Evolutionary conservation across 2,888 invertebrate genomes (phyloP).

Genomic region (Netelia fuscicornis): DNA sequence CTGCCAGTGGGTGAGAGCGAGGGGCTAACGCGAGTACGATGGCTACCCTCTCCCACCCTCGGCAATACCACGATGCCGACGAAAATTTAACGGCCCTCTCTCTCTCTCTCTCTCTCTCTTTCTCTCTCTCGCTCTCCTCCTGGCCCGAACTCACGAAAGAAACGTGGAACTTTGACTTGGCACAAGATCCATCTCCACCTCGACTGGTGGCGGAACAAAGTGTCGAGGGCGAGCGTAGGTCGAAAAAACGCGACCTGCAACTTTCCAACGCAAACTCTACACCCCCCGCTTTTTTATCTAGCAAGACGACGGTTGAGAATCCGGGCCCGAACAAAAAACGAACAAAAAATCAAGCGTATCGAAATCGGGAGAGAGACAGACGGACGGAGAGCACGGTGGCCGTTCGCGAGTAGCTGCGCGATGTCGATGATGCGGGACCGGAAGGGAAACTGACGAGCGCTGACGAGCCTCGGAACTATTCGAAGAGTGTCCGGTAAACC

Average conservation of each 20-base stretch:
- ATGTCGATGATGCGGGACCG: constrained; percentile 60
- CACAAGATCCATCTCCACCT: constrained; percentile 41
- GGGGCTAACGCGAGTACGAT: constrained; percentile 79
- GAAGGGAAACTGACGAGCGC: constrained; percentile 69
- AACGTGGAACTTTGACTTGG: constrained; percentile 74
- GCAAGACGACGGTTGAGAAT: not conserved
- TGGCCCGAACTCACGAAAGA: constrained; percentile 72
- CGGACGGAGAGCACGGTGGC: too few species aligned
- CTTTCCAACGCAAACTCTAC: not conserved
- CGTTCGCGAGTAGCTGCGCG: too few species aligned
- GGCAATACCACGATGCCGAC: constrained; percentile 11
- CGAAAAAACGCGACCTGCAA: constrained; percentile 11
- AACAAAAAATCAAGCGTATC: not conserved
- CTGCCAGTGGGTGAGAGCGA: constrained; percentile 45
- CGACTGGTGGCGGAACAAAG: not conserved
- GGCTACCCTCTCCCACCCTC: constrained; percentile 32
- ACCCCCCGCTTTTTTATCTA: not conserved
- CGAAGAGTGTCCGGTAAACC: constrained; percentile 41
- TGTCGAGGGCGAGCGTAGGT: not conserved
- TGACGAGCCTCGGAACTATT: constrained; percentile 15
- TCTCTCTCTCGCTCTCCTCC: constrained; percentile 25
- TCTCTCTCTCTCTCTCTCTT: constrained; percentile 2
- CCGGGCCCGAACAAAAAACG: not conserved
- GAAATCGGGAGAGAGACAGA: constrained; percentile 5
- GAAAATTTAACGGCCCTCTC: constrained; percentile 74